A percentile compares a stretch with the other conserved stretches of the same genome.
Conservation (phyloP, 2,113 vertebrate species). For the Otus sunia region DNA sequence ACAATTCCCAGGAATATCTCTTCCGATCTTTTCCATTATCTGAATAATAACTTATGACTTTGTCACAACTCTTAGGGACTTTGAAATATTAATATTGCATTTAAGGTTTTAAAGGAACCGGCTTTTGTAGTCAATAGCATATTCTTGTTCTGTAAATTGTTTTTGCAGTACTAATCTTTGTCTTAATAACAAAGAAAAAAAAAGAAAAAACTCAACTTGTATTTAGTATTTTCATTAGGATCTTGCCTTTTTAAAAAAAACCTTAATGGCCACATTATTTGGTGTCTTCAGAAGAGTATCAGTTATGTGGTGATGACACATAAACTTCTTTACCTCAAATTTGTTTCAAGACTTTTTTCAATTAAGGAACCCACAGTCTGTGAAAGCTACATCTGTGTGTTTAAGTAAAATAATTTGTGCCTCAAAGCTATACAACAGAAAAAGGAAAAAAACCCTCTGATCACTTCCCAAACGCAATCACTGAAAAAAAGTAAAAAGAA, state of each 20-base stretch:
- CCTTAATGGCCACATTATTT: neutral
- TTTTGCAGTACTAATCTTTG: neutral
- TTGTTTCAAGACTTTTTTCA: neutral
- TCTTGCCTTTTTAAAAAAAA: no score
- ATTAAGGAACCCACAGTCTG: neutral
- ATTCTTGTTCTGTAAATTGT: neutral
- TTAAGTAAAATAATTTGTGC: conserved; percentile 23
- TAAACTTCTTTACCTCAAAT: neutral
- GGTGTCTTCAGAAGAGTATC: neutral
- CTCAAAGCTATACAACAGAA: neutral
- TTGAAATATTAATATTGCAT: neutral
- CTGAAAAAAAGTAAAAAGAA: neutral
- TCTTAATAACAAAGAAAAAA: neutral
- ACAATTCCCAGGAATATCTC: neutral
- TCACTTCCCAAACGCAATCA: neutral
- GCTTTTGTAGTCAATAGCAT: neutral
- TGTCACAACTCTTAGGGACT: neutral
- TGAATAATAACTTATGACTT: neutral
- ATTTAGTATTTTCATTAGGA: neutral
- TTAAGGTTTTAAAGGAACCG: neutral
- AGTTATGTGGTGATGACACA: neutral
- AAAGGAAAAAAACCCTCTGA: neutral
- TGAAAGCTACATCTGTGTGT: neutral
- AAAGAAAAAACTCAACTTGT: neutral
- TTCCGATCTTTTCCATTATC: neutral